These are phyloP conservation scores for Suricata suricatta DNA, from an alignment of 2,113 vertebrate genomes.

Conservation along the genomic window DNA sequence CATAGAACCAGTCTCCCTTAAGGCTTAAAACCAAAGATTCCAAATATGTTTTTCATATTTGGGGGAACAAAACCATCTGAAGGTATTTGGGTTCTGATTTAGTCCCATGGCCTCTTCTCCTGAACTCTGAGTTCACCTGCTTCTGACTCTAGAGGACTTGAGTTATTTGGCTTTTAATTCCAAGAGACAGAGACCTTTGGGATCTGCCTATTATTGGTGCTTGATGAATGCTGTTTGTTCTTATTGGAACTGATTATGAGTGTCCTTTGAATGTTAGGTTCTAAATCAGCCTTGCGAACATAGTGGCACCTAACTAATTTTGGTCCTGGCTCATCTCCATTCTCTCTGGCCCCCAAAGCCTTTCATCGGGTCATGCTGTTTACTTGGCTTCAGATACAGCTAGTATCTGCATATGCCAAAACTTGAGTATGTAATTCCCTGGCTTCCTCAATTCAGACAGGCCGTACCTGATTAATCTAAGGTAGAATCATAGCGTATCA, in stretches of 20 bases:
- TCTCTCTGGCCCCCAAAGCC: not conserved
- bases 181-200: conserved; percentile 47
- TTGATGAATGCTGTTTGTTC: conserved; percentile 67
- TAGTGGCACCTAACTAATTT: conserved; percentile 49
- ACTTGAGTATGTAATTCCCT: not conserved
- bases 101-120: not conserved
- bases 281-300: conserved; percentile 57
- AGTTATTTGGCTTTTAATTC: conserved; percentile 69
- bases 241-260: conserved; percentile 63
- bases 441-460: not conserved
- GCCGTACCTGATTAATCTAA: not conserved
- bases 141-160: conserved; percentile 47
- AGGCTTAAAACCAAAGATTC: conserved; percentile 3
- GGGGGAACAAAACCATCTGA: not conserved
- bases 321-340: not conserved
- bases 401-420: not conserved
- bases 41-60: conserved; percentile 44
- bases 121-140: conserved; percentile 41
- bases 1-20: not conserved
- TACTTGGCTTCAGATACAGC: conserved; percentile 23
- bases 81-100: conserved; percentile 11
- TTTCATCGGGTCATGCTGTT: not conserved
- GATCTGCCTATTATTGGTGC: conserved; percentile 37
- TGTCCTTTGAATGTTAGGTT: conserved; percentile 58
- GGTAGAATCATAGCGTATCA: not conserved